Evolutionary conservation across 2,888 invertebrate species (phyloP).

Genomic region (Clivina fossor): DNA sequence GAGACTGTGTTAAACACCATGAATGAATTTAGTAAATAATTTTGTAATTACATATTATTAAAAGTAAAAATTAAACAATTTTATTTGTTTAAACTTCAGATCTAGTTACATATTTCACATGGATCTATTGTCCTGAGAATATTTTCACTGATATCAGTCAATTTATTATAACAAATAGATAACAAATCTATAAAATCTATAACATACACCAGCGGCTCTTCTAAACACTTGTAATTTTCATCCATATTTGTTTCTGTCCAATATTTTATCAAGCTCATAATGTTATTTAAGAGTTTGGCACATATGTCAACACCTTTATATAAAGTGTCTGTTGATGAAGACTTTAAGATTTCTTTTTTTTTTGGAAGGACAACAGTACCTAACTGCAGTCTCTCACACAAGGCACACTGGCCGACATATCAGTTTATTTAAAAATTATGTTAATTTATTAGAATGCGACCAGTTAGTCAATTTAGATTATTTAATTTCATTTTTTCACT

Average conservation of each 20-base stretch:
- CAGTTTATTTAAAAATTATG: conserved; percentile 2
- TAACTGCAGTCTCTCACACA: conserved; percentile 27
- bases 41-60: too few relatives aligned
- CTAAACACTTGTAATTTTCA: conserved; percentile 44
- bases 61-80: too few relatives aligned
- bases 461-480: too few relatives aligned
- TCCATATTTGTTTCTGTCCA: too few relatives aligned
- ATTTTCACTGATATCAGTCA: conserved; percentile 25
- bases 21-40: too few relatives aligned
- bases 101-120: conserved; percentile 15
- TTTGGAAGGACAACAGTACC: conserved; percentile 23
- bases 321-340: background rate
- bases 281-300: conserved; percentile 47
- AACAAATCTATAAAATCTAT: conserved; percentile 53
- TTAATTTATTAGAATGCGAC: conserved; percentile 8
- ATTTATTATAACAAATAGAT: conserved; percentile 33
- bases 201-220: conserved; percentile 47
- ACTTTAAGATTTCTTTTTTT: background rate
- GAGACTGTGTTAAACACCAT: too few relatives aligned
- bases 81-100: background rate
- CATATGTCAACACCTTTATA: conserved; percentile 37
- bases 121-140: conserved; percentile 31
- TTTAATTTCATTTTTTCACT: too few relatives aligned
- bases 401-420: conserved; percentile 29
- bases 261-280: conserved; percentile 42